Conservation (phyloP, 2,113 vertebrate species). For the Holacanthus passer region DNA sequence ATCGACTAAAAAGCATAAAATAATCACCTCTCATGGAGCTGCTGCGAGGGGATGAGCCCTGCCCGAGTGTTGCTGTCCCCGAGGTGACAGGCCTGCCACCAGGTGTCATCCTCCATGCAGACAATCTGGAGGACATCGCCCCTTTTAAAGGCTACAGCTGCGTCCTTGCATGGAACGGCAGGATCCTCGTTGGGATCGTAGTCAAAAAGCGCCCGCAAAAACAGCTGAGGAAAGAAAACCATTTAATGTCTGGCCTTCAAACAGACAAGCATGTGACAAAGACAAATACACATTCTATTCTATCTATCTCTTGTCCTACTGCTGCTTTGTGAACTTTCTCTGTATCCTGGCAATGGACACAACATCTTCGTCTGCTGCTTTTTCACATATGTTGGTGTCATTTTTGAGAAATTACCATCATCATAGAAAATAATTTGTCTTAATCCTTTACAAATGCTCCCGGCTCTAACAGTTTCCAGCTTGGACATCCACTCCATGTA, state of each 20-base stretch:
- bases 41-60: slow-evolving; percentile 92
- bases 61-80: slow-evolving; percentile 85
- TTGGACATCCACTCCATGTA: slow-evolving; percentile 21
- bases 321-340: slow-evolving; percentile 8
- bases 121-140: slow-evolving; percentile 95
- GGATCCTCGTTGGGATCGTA: slow-evolving; percentile 92
- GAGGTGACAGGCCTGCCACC: slow-evolving; percentile 94
- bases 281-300: slow-evolving; percentile 5
- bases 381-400: slow-evolving; percentile 43
- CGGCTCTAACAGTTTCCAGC: slow-evolving; percentile 55
- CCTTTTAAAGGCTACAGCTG: slow-evolving; percentile 90
- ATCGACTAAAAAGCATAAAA: background rate
- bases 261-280: slow-evolving; percentile 7
- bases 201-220: slow-evolving; percentile 93
- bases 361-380: slow-evolving; percentile 27
- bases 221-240: slow-evolving; percentile 85
- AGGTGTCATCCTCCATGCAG: slow-evolving; percentile 92
- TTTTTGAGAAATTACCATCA: slow-evolving; percentile 65
- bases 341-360: slow-evolving; percentile 25
- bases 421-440: slow-evolving; percentile 63
- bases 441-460: slow-evolving; percentile 65
- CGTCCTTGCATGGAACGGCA: slow-evolving; percentile 93
- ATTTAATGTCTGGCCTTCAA: slow-evolving; percentile 2
- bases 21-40: slow-evolving; percentile 93
- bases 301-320: slow-evolving; percentile 8